phyloP scores from a whole-genome alignment of 2,888 invertebrate species.

The Drosophila lacicola region DNA sequence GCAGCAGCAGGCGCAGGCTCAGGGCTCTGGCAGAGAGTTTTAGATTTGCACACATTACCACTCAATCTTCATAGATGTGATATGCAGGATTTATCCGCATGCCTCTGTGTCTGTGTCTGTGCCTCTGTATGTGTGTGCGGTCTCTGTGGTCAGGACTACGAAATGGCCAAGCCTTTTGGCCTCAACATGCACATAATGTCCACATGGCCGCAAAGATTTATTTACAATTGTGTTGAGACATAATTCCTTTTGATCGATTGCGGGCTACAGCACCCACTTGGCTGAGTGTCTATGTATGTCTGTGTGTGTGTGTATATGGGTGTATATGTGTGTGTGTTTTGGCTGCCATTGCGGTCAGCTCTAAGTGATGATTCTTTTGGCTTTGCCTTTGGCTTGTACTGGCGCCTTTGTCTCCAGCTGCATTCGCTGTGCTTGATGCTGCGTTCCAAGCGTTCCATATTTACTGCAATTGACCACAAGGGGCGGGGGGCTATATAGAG shows the following conservation, averaged over 20 bases:
- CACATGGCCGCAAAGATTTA: conserved; percentile 80
- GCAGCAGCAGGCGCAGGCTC: conserved; percentile 21
- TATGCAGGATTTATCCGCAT: conserved; percentile 66
- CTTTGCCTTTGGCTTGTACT: conserved; percentile 25
- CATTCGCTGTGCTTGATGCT: conserved; percentile 36
- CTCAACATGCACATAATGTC: conserved; percentile 73
- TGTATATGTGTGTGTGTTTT: conserved; percentile 14
- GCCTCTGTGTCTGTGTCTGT: neutral
- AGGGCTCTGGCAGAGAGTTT: conserved; percentile 41
- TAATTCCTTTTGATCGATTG: conserved; percentile 79
- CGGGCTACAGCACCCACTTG: conserved; percentile 34
- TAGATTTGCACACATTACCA: conserved; percentile 80
- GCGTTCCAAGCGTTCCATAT: conserved; percentile 25
- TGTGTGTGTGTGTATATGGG: conserved; percentile 9
- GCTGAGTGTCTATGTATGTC: conserved; percentile 4
- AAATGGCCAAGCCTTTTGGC: conserved; percentile 61
- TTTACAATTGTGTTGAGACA: conserved; percentile 81
- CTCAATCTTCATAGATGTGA: conserved; percentile 76
- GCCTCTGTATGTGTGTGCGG: conserved; percentile 15
- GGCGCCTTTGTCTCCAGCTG: conserved; percentile 37
- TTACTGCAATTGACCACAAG: conserved; percentile 22
- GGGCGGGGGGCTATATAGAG: neutral
- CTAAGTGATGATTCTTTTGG: conserved; percentile 77
- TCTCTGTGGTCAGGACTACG: conserved; percentile 37
- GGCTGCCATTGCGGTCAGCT: conserved; percentile 60